phyloP scores from a whole-genome alignment of 2,888 invertebrate species.

The Phortica magna region DNA sequence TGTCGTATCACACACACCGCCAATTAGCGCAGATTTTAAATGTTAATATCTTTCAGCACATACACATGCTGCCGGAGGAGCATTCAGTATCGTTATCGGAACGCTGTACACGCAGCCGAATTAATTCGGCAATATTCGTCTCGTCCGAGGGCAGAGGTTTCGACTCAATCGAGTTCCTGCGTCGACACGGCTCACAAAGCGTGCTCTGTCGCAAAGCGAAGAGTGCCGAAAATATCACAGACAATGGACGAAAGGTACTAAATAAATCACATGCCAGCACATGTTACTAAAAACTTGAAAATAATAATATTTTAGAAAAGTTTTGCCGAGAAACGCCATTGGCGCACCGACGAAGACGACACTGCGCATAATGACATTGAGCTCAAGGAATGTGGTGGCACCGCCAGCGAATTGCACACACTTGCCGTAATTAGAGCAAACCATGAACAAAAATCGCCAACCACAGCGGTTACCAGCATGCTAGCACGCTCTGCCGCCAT shows the following conservation, averaged over 20 bases:
- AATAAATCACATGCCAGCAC: background rate
- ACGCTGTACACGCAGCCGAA: slow-evolving; percentile 84
- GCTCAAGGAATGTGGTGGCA: slow-evolving; percentile 59
- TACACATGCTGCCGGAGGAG: slow-evolving; percentile 85
- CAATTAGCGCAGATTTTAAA: background rate
- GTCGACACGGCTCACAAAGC: slow-evolving; percentile 89
- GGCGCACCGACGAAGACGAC: slow-evolving; percentile 74
- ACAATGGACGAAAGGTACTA: slow-evolving; percentile 77
- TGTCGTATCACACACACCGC: slow-evolving; percentile 24
- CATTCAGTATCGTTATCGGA: slow-evolving; percentile 83
- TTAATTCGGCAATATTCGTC: slow-evolving; percentile 92
- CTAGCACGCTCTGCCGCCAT: slow-evolving; percentile 70
- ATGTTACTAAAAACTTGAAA: background rate
- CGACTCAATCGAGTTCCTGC: slow-evolving; percentile 88
- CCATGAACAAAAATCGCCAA: slow-evolving; percentile 54
- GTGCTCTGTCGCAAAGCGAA: slow-evolving; percentile 89
- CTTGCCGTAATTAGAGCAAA: slow-evolving; percentile 60
- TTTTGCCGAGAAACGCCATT: slow-evolving; percentile 73
- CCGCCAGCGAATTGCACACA: slow-evolving; percentile 60
- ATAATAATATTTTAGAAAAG: slow-evolving; percentile 66
- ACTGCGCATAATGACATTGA: slow-evolving; percentile 58
- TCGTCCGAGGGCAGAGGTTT: slow-evolving; percentile 87
- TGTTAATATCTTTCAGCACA: slow-evolving; percentile 80
- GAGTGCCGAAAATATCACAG: slow-evolving; percentile 84
- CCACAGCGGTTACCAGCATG: slow-evolving; percentile 59